Conservation (phyloP, 1,140 invertebrate species). For the Drosophila tropicalis region DNA sequence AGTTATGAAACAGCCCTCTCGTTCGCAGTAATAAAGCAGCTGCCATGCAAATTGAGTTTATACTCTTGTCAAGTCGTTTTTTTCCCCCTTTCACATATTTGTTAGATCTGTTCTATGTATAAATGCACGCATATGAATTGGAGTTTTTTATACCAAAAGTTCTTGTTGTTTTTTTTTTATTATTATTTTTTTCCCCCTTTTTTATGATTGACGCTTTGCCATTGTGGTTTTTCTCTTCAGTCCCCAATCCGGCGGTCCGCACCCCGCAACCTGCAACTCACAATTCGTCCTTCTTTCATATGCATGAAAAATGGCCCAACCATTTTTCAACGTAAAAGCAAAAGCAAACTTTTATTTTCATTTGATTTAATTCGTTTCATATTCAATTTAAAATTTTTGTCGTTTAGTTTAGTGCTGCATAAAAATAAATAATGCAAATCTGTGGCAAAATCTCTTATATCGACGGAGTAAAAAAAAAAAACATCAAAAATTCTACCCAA, state of each 20-base stretch:
- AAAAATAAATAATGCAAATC: constrained; percentile 20
- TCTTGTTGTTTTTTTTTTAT: constrained; percentile 23
- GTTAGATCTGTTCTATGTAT: constrained; percentile 21
- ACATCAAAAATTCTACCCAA: too few species aligned
- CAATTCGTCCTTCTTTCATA: neutral
- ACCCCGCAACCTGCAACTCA: too few species aligned
- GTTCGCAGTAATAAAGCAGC: constrained; percentile 41
- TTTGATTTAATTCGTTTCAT: constrained; percentile 71
- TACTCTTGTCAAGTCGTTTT: constrained; percentile 19
- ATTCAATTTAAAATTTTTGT: constrained; percentile 60
- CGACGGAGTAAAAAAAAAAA: too few species aligned
- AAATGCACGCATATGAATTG: constrained; percentile 35
- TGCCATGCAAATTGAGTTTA: constrained; percentile 61
- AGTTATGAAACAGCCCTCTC: neutral
- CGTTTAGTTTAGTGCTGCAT: constrained; percentile 3
- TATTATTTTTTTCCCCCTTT: neutral
- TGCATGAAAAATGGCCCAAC: constrained; percentile 57
- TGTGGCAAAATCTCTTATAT: too few species aligned
- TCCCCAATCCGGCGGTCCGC: too few species aligned
- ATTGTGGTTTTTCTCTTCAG: neutral
- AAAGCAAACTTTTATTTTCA: constrained; percentile 52
- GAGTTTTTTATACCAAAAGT: constrained; percentile 28
- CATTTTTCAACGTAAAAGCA: constrained; percentile 57
- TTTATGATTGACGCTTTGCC: constrained; percentile 9
- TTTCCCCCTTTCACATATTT: constrained; percentile 23